A percentile compares a stretch with the other conserved stretches of the same genome.
Evolutionary conservation across 2,797 vertebrate genomes (phyloP).

Genomic region (Pangasius krempfi): DNA sequence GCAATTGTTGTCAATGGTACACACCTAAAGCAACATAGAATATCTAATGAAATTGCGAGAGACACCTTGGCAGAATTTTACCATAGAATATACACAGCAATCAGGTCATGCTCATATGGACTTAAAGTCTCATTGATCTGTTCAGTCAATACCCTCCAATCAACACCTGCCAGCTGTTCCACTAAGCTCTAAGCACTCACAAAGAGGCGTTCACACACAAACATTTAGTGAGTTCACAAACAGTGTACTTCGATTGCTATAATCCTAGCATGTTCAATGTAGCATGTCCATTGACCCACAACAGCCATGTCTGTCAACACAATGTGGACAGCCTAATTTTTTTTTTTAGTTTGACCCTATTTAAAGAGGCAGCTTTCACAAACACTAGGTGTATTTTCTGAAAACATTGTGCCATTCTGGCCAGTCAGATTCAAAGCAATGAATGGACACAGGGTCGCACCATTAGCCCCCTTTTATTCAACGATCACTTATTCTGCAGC

Average conservation of each 20-base stretch:
- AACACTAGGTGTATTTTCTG: not conserved
- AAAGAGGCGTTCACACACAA: constrained; percentile 26
- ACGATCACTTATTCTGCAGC: no score
- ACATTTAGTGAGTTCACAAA: constrained; percentile 27
- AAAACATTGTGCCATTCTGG: not conserved
- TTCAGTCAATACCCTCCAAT: constrained; percentile 51
- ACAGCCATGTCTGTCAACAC: constrained; percentile 18
- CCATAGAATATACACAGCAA: constrained; percentile 5
- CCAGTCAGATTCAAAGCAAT: not conserved
- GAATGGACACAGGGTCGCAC: not conserved
- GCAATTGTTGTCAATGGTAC: not conserved
- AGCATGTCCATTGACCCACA: constrained; percentile 27
- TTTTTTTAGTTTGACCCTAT: not conserved
- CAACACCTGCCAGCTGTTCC: constrained; percentile 45
- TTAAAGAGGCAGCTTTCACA: not conserved
- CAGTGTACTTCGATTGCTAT: constrained; percentile 30
- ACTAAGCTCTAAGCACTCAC: constrained; percentile 32
- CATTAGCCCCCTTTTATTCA: not conserved
- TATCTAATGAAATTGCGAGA: not conserved
- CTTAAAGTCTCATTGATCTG: constrained; percentile 45
- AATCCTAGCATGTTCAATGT: constrained; percentile 27
- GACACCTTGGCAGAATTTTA: not conserved
- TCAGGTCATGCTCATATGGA: constrained; percentile 29
- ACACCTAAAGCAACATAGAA: not conserved
- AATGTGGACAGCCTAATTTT: constrained; percentile 1